Base-by-base conservation (phyloP, 2,888 invertebrate genomes). In the Limnephilus marmoratus region DNA sequence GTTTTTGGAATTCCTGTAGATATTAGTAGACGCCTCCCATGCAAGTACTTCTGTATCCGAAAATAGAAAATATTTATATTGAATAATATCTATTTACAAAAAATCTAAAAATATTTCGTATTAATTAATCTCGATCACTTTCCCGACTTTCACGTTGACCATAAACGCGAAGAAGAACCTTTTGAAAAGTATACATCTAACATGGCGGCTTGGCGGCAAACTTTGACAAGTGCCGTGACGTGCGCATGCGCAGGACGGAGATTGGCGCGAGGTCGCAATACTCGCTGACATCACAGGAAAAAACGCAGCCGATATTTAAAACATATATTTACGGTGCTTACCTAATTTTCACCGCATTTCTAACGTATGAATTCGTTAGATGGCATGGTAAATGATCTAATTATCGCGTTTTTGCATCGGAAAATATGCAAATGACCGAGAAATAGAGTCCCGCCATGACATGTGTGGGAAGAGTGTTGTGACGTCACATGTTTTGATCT, bases 261-360 rank as follows among this genome's bases (percentile, higher is more conserved):
- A 83, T 83, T 83, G 83, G 83, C 83, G 83, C 83, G 83, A 83
- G 83, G 83, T 83, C 83, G 34, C 83, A 37, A 83, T 83, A 83
- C 41, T 83, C 37, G 83, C 83, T 83, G 83, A 83, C 83, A 83
- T 83, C 83, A 83, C 37, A 83, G 83, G 82, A 83, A 83, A 83
- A 83, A 83, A 37, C 37, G 34, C 83, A 83, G 37, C 83, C 41
- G 83, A 37, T 41, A 83, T 37, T 37, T 37, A 83, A 83, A 83
- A 83, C 83, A 37, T 24, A 37, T 9, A 34, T 34, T 83, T 37
- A 37, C 41, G 24, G 37, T 83, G 34, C 37, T 83, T 83, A 34
- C 18, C 18, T 24, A 41, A 37, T 4, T 83, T 13, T 83, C 24
- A 83, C 7, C 37, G 34, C 9, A 5, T 15, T 41, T 37, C 24